Conservation (phyloP, 2,797 vertebrate genomes). For the Hypotaenidia okinawae region DNA sequence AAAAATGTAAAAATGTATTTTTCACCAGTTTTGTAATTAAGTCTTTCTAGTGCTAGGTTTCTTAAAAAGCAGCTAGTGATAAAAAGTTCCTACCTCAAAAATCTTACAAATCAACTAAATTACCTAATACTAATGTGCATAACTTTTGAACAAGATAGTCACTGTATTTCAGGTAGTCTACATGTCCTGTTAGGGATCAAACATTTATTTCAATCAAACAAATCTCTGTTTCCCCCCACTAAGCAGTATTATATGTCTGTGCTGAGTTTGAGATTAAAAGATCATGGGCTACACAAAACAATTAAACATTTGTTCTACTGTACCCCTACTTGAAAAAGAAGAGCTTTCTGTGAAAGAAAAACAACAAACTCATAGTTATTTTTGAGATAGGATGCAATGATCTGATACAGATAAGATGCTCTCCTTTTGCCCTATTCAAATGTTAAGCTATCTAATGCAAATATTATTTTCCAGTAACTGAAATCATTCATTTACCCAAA, state of each 20-base stretch:
- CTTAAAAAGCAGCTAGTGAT: not conserved
- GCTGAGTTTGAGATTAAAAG: conserved; percentile 44
- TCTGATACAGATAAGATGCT: conserved; percentile 60
- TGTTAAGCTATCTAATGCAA: conserved; percentile 54
- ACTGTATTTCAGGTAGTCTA: conserved; percentile 4
- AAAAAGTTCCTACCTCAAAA: not conserved
- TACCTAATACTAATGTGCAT: not conserved
- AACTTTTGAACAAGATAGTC: conserved; percentile 26
- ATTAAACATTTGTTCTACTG: conserved; percentile 34
- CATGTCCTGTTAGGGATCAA: conserved; percentile 9
- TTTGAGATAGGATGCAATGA: conserved; percentile 29
- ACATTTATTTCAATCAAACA: conserved; percentile 48
- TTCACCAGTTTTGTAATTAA: not conserved
- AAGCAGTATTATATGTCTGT: conserved; percentile 34
- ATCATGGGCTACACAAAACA: conserved; percentile 17
- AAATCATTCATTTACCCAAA: conserved; percentile 38
- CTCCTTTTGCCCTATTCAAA: conserved; percentile 45
- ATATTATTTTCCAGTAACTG: conserved; percentile 61
- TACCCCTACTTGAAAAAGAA: conserved; percentile 10
- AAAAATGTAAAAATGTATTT: not conserved
- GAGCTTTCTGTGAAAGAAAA: not conserved
- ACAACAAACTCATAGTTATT: not conserved
- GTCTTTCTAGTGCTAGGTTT: not conserved
- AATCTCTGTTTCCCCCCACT: conserved; percentile 37
- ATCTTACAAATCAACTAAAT: not conserved